These are phyloP conservation scores for Ranitomeya imitator DNA, from an alignment of 2,113 vertebrate genomes.

Conservation along the genomic window DNA sequence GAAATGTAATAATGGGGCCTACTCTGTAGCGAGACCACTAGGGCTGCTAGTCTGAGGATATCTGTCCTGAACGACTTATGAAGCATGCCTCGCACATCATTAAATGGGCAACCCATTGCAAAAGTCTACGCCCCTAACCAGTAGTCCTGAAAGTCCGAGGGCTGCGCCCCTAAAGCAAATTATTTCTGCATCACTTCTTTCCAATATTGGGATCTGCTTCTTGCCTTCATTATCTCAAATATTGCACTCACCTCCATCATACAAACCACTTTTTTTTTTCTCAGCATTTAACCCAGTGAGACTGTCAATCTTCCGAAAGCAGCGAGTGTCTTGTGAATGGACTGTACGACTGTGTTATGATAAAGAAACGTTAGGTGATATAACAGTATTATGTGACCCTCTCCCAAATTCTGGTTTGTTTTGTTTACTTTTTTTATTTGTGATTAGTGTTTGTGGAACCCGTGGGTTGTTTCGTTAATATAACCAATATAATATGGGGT, in stretches of 20 bases:
- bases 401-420: too few relatives aligned
- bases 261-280: conserved; percentile 81
- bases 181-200: not conserved
- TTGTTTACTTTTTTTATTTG: conserved; percentile 78
- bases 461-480: conserved; percentile 84
- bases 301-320: conserved; percentile 74
- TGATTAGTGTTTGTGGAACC: conserved; percentile 94
- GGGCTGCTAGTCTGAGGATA: not conserved
- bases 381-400: conserved; percentile 94
- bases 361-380: conserved; percentile 84
- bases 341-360: conserved; percentile 75
- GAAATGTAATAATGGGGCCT: not conserved
- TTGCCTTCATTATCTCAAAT: conserved; percentile 63
- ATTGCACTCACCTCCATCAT: conserved; percentile 78
- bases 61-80: not conserved
- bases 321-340: conserved; percentile 75
- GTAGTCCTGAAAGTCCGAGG: not conserved
- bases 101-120: not conserved
- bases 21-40: not conserved
- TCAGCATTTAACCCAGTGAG: conserved; percentile 62
- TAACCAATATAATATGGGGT: conserved; percentile 72
- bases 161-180: not conserved
- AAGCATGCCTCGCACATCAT: not conserved
- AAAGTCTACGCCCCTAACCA: not conserved
- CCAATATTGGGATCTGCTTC: not conserved